phyloP scores from a whole-genome alignment of 2,113 vertebrate genomes.

The Clarias macrocephalus region DNA sequence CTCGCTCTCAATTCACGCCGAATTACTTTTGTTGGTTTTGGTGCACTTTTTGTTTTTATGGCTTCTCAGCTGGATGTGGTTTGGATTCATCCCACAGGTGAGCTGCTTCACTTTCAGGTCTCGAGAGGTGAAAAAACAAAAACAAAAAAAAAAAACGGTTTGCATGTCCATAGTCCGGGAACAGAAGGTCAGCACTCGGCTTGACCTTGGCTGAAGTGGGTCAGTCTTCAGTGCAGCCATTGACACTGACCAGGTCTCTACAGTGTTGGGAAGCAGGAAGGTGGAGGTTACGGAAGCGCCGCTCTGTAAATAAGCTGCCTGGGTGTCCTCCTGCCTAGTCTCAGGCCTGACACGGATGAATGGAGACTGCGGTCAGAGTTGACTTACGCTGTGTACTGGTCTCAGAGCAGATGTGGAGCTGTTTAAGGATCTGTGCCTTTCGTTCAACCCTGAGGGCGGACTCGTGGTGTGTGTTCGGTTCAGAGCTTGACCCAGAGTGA shows the following conservation, averaged over 20 bases:
- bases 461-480: slow-evolving; percentile 29
- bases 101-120: not conserved
- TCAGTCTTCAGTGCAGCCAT: slow-evolving; percentile 32
- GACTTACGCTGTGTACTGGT: slow-evolving; percentile 14
- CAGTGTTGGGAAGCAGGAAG: slow-evolving; percentile 24
- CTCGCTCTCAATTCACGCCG: not conserved
- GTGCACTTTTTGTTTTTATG: slow-evolving; percentile 4
- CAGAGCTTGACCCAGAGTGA: slow-evolving; percentile 21
- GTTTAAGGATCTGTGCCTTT: slow-evolving; percentile 38
- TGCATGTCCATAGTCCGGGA: slow-evolving; percentile 15
- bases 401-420: slow-evolving; percentile 45
- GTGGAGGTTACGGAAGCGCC: slow-evolving; percentile 33
- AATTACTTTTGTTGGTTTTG: not conserved
- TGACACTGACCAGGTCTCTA: slow-evolving; percentile 44
- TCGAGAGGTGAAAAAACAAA: not conserved
- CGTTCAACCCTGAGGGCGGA: slow-evolving; percentile 36
- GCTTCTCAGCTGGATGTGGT: slow-evolving; percentile 6
- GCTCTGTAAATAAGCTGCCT: slow-evolving; percentile 47
- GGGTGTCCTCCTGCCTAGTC: slow-evolving; percentile 48
- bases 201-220: slow-evolving; percentile 35
- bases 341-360: slow-evolving; percentile 42
- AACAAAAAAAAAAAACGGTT: not conserved
- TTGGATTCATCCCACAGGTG: not conserved
- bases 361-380: slow-evolving; percentile 33
- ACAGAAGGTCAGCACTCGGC: slow-evolving; percentile 14